Percentiles rank a stretch among this genome's conserved stretches.
These are phyloP conservation scores for Drosophila rhopaloa DNA, from an alignment of 1,140 invertebrate genomes.

Conservation along the genomic window DNA sequence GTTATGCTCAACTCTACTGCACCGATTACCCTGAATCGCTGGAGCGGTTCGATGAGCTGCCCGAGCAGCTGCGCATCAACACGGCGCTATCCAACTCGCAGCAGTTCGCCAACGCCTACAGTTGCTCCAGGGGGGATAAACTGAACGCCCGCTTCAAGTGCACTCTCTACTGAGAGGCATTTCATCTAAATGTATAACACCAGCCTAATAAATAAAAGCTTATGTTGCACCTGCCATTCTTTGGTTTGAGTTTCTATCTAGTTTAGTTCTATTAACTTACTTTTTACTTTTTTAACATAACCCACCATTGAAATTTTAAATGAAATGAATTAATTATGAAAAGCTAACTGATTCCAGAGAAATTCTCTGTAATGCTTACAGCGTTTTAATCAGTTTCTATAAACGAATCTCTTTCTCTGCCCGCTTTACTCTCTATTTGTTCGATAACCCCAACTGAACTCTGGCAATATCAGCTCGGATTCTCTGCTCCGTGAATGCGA, in stretches of 20 bases:
- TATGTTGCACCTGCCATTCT: slow-evolving; percentile 8
- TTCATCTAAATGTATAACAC: slow-evolving; percentile 7
- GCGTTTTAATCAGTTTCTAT: background rate
- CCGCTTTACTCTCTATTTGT: background rate
- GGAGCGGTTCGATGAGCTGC: slow-evolving; percentile 78
- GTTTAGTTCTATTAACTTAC: background rate
- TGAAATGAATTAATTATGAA: background rate
- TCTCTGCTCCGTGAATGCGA: background rate
- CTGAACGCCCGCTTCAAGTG: slow-evolving; percentile 95
- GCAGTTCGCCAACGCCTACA: slow-evolving; percentile 90
- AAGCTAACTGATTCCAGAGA: background rate
- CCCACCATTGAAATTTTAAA: no score
- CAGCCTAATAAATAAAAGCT: slow-evolving; percentile 23
- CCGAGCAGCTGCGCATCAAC: slow-evolving; percentile 91
- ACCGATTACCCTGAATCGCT: slow-evolving; percentile 68
- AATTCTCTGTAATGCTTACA: slow-evolving; percentile 9
- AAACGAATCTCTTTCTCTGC: background rate
- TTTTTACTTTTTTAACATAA: no score
- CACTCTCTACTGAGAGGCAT: slow-evolving; percentile 69
- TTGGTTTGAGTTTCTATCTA: background rate
- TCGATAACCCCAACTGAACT: slow-evolving; percentile 25
- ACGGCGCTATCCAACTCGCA: slow-evolving; percentile 93
- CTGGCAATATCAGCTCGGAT: slow-evolving; percentile 39
- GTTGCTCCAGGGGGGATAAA: slow-evolving; percentile 88
- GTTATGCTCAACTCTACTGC: slow-evolving; percentile 90